These are phyloP conservation scores for Crypturellus tataupa DNA, from an alignment of 2,797 vertebrate genomes.

Conservation along the genomic window DNA sequence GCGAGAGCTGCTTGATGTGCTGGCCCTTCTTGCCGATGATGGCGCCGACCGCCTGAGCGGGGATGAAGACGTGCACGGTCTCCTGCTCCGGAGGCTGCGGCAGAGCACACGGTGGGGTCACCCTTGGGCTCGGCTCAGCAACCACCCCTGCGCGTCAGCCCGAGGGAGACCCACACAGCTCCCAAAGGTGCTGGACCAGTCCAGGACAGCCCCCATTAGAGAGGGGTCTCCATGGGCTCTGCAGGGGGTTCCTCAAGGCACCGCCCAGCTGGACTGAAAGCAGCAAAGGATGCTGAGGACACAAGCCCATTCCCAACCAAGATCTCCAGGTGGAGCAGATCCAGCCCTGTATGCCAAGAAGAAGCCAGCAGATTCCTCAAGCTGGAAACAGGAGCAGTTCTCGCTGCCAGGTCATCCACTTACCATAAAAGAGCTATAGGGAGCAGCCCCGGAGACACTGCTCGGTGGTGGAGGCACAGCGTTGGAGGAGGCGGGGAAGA, in stretches of 20 bases:
- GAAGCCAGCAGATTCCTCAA: neutral
- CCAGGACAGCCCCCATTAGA: fast-evolving
- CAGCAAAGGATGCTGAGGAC: neutral
- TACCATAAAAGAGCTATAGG: slow-evolving; percentile 93
- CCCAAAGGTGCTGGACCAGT: neutral
- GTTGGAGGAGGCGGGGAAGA: slow-evolving; percentile 91
- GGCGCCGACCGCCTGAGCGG: slow-evolving; percentile 94
- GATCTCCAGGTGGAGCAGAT: fast-evolving
- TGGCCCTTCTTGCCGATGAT: slow-evolving; percentile 98
- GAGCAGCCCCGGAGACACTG: slow-evolving; percentile 85
- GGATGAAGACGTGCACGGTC: slow-evolving; percentile 95
- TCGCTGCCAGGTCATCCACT: neutral
- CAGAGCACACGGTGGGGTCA: neutral
- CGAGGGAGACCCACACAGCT: fast-evolving
- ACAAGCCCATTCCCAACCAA: fast-evolving
- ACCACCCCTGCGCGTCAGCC: neutral
- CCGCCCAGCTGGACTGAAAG: neutral
- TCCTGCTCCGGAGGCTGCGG: slow-evolving; percentile 92
- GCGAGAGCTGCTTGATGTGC: slow-evolving; percentile 96
- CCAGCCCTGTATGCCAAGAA: neutral
- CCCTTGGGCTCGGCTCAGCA: neutral
- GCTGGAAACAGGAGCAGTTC: neutral
- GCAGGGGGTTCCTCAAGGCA: fast-evolving
- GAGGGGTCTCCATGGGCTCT: fast-evolving
- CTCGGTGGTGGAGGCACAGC: slow-evolving; percentile 88